Evolutionary conservation across 2,113 vertebrate species (phyloP).

Genomic region (Naja naja): DNA sequence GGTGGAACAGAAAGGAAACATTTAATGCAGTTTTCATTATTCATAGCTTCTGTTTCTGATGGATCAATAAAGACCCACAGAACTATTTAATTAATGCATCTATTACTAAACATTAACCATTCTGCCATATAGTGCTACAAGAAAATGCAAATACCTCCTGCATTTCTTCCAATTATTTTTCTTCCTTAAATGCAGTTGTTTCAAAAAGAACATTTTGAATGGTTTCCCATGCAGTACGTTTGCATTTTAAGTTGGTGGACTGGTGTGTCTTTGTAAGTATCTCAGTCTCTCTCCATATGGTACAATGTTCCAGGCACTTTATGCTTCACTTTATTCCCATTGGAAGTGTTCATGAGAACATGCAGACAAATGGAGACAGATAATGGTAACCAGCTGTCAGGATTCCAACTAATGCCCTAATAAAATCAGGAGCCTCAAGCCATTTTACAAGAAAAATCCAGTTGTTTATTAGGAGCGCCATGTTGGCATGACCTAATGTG

Average conservation of each 20-base stretch:
- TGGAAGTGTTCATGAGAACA: background rate
- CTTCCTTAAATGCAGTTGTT: background rate
- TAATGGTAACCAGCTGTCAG: background rate
- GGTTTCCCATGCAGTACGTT: background rate
- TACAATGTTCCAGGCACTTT: background rate
- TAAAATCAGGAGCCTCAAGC: too few species aligned
- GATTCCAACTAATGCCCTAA: too few species aligned
- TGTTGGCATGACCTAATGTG: too few species aligned
- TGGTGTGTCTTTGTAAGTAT: background rate
- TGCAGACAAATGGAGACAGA: background rate
- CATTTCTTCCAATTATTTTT: background rate
- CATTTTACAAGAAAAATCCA: too few species aligned
- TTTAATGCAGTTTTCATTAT: background rate
- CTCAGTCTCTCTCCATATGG: background rate
- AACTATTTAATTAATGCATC: constrained; percentile 1
- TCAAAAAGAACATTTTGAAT: background rate
- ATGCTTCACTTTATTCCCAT: background rate
- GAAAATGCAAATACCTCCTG: background rate
- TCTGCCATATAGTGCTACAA: background rate
- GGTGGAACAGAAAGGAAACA: background rate
- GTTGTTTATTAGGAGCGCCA: too few species aligned
- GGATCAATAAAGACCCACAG: background rate
- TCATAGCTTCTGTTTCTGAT: background rate
- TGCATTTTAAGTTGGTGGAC: background rate
- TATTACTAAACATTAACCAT: background rate